A percentile compares a stretch with the other conserved stretches of the same genome.
Evolutionary conservation across 1,140 invertebrate genomes (phyloP).

Genomic region (Drosophila bipectinata): DNA sequence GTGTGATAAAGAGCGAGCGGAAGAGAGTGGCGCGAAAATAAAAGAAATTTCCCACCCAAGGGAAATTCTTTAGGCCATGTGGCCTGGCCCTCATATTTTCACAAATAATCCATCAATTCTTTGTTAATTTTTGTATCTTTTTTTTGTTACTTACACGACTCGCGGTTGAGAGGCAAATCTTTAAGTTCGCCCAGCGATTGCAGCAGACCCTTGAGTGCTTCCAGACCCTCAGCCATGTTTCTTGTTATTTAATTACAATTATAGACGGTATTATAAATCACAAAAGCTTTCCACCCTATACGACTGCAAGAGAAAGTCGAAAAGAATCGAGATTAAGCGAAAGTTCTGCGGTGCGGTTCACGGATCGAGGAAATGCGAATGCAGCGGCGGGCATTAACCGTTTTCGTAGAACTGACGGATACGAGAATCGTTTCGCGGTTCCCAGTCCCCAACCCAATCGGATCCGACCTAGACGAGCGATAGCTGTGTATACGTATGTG

Average conservation of each 20-base stretch:
- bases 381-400: conserved; percentile 72
- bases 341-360: conserved; percentile 43
- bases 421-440: conserved; percentile 31
- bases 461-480: conserved; percentile 51
- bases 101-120: neutral
- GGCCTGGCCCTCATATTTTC: conserved; percentile 32
- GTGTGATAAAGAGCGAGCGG: conserved; percentile 14
- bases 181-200: conserved; percentile 70
- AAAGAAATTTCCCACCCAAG: conserved; percentile 27
- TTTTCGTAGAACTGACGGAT: conserved; percentile 59
- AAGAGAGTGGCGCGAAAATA: conserved; percentile 14
- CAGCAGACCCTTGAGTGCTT: conserved; percentile 65
- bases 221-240: conserved; percentile 72
- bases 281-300: conserved; percentile 36
- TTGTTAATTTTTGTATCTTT: neutral
- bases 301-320: conserved; percentile 43
- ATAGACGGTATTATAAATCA: conserved; percentile 39
- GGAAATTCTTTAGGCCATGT: conserved; percentile 49
- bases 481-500: neutral
- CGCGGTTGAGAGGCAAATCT: conserved; percentile 72
- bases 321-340: conserved; percentile 39
- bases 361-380: conserved; percentile 60
- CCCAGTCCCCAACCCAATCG: conserved; percentile 25
- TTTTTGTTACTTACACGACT: conserved; percentile 73
- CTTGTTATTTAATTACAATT: conserved; percentile 27